A percentile compares a stretch with the other conserved stretches of the same genome.
phyloP scores from a whole-genome alignment of 1,140 invertebrate genomes.

The Anoplophora glabripennis region DNA sequence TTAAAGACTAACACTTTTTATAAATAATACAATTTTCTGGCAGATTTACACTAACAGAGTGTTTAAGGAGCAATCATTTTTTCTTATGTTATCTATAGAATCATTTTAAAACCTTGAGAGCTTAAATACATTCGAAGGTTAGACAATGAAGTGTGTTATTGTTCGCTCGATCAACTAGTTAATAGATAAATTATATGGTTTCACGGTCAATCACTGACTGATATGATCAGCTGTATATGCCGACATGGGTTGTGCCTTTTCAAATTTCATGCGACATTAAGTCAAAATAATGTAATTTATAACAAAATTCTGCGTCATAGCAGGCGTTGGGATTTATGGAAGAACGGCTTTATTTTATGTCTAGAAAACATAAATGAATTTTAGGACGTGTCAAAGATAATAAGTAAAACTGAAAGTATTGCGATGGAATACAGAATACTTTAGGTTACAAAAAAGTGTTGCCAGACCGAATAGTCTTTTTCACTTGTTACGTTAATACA shows the following conservation, averaged over 20 bases:
- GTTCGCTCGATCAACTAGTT: conserved; percentile 38
- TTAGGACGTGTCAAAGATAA: too few relatives aligned
- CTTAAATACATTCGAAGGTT: conserved; percentile 23
- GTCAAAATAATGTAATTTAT: conserved; percentile 45
- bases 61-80: conserved; percentile 16
- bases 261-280: conserved; percentile 49
- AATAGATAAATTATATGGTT: conserved; percentile 47
- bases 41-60: conserved; percentile 24
- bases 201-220: conserved; percentile 44
- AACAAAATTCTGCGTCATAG: conserved; percentile 17
- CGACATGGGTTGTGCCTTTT: conserved; percentile 42
- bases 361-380: too few relatives aligned
- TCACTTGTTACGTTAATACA: too few relatives aligned
- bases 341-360: too few relatives aligned
- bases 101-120: neutral
- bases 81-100: conserved; percentile 3
- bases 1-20: conserved; percentile 13
- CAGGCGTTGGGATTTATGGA: too few relatives aligned
- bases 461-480: too few relatives aligned
- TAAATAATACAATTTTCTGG: conserved; percentile 25
- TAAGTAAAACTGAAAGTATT: too few relatives aligned
- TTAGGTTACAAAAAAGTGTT: too few relatives aligned
- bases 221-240: conserved; percentile 41
- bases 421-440: too few relatives aligned
- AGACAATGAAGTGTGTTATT: conserved; percentile 42